Evolutionary conservation across 2,888 invertebrate genomes (phyloP).

Genomic region (Xestobium rufovillosum): DNA sequence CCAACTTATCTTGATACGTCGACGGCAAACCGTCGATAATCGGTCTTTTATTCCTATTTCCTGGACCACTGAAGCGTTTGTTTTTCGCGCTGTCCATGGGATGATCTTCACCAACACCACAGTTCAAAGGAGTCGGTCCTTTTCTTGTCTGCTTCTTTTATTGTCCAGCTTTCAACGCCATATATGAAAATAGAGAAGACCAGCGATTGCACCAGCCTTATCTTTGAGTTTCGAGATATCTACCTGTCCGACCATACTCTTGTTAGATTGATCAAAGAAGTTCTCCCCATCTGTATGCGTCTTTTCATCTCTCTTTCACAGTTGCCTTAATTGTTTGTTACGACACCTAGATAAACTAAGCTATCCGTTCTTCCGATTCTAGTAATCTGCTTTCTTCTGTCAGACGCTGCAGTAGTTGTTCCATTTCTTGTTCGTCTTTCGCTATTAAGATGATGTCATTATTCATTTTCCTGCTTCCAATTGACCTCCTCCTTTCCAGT

Average conservation of each 20-base stretch:
- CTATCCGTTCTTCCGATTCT: slow-evolving; percentile 1
- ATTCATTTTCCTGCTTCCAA: slow-evolving; percentile 10
- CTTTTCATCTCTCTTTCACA: too few species aligned
- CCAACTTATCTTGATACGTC: too few species aligned
- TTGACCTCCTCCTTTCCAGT: slow-evolving; percentile 9
- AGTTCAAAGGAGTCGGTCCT: slow-evolving; percentile 14
- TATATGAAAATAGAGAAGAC: slow-evolving; percentile 8
- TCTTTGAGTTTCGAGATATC: too few species aligned
- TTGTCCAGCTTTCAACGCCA: slow-evolving; percentile 13
- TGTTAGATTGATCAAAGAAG: too few species aligned
- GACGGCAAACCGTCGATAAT: slow-evolving; percentile 2
- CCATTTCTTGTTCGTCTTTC: slow-evolving; percentile 4
- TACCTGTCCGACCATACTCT: too few species aligned
- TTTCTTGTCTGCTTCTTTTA: slow-evolving; percentile 7
- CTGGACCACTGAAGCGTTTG: slow-evolving; percentile 2
- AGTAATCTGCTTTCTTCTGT: slow-evolving; percentile 8
- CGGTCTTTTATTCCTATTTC: too few species aligned
- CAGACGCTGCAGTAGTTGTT: slow-evolving; percentile 11
- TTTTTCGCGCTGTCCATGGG: slow-evolving; percentile 7
- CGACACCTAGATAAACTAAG: slow-evolving; percentile 6
- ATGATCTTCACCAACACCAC: slow-evolving; percentile 13
- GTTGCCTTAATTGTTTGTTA: too few species aligned
- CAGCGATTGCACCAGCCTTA: too few species aligned
- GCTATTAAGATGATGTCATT: slow-evolving; percentile 13
- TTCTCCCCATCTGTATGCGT: too few species aligned